phyloP scores from a whole-genome alignment of 2,797 vertebrate genomes.

The Acrossocheilus wenchowensis region DNA sequence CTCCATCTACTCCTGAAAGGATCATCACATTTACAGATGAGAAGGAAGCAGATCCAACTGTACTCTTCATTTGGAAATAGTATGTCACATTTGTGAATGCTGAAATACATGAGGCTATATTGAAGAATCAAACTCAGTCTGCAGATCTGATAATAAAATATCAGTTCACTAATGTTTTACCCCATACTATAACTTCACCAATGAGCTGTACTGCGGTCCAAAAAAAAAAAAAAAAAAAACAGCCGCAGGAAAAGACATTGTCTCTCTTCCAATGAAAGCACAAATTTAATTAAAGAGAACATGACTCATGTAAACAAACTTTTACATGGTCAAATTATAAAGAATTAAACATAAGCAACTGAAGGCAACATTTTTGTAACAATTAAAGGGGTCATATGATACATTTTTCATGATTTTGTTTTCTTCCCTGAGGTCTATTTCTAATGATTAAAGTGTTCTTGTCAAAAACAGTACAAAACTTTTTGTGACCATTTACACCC shows the following conservation, averaged over 20 bases:
- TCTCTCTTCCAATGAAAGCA: not conserved
- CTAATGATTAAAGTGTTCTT: not conserved
- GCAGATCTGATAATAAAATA: not conserved
- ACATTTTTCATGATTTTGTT: not conserved
- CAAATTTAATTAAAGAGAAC: not conserved
- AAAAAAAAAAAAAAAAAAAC: not conserved
- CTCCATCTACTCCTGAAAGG: conserved; percentile 24
- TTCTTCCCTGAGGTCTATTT: not conserved
- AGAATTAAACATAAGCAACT: not conserved
- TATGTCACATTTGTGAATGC: not conserved
- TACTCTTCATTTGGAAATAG: not conserved
- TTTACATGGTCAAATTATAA: not conserved
- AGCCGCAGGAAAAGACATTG: not conserved
- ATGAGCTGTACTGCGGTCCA: not conserved
- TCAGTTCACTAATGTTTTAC: not conserved
- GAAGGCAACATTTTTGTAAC: not conserved
- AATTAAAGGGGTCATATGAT: not conserved
- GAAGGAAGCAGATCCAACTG: not conserved
- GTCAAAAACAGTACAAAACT: not conserved
- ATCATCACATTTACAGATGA: conserved; percentile 7
- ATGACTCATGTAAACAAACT: not conserved
- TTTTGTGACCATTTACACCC: not conserved
- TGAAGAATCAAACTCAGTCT: not conserved
- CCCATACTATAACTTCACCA: not conserved
- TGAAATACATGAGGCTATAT: not conserved